phyloP scores from a whole-genome alignment of 2,797 vertebrate genomes.

The Austrolebias charrua region DNA sequence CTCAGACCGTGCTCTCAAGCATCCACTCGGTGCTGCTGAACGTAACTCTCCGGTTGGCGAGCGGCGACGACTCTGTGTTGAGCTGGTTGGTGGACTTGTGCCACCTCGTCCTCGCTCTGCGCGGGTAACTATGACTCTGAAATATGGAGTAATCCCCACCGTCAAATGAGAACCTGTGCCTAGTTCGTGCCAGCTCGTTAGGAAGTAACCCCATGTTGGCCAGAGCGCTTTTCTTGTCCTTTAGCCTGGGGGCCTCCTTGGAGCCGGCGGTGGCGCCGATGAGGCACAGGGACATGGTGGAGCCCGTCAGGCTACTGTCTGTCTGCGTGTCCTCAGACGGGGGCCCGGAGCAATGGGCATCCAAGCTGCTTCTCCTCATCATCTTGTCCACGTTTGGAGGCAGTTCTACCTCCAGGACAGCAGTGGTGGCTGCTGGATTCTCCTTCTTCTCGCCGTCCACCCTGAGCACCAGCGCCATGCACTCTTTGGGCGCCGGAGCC shows the following conservation, averaged over 20 bases:
- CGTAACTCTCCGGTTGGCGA: conserved; percentile 85
- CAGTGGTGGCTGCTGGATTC: conserved; percentile 50
- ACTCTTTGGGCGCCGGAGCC: conserved; percentile 67
- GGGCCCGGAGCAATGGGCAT: conserved; percentile 74
- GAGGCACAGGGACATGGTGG: conserved; percentile 90
- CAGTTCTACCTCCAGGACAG: conserved; percentile 68
- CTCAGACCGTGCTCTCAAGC: conserved; percentile 95
- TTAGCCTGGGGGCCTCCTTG: conserved; percentile 74
- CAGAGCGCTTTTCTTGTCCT: conserved; percentile 77
- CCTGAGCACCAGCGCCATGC: conserved; percentile 79
- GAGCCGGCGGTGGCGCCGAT: conserved; percentile 78
- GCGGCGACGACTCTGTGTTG: conserved; percentile 82
- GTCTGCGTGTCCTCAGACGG: conserved; percentile 82
- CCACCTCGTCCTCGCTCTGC: conserved; percentile 89
- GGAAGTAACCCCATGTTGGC: conserved; percentile 76
- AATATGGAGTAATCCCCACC: conserved; percentile 90
- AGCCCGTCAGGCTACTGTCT: conserved; percentile 82
- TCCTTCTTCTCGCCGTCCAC: conserved; percentile 78
- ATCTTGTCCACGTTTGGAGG: conserved; percentile 64
- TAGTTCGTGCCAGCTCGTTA: conserved; percentile 85
- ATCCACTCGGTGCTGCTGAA: conserved; percentile 98
- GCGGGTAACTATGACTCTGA: conserved; percentile 97
- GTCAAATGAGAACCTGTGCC: conserved; percentile 88
- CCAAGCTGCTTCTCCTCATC: conserved; percentile 75
- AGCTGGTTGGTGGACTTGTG: conserved; percentile 93